Evolutionary conservation across 2,113 vertebrate species (phyloP), one percentile per base, ranked within the genome.

Genomic region (Gopherus flavomarginatus): DNA sequence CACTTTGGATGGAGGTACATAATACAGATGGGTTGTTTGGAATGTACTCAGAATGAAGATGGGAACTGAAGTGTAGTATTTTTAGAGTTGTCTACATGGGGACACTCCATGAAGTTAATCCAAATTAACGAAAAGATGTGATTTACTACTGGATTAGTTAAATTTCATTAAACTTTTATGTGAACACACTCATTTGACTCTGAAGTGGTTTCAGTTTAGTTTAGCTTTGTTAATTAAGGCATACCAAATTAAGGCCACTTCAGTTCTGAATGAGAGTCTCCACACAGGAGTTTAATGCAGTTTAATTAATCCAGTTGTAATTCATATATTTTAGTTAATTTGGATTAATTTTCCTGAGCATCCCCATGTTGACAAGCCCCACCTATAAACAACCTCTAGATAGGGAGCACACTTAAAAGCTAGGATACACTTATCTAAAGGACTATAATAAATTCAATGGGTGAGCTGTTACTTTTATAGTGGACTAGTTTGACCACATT

Each of bases 371-470:
- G 27, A 59, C 27, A 59, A 59, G 26, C 11, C 7, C 24, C 10
- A 26, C 13, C 31, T 26, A 24, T 54, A 81, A 81, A 54, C 12
- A 53, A 52, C 52, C 11, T 81, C 53, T 81, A 52, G 44, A 56
- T 83, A 89, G 19, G 35, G 92, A 69, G 14, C 31, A 50, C 2
- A 6, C 26, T 14, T 19, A 16, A 50, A 65, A 87, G 72, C 75
- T 10, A 72, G 19, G 50, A 17, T 65, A 35, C 7, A 0, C 1
- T 69, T 81, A 57, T 22, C 24, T 16, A 81, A 53, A 49, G 42
- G 62, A 16, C 5, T 22, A 8, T 0, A 0, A 19, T 29, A 82
- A 56, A 5, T 3, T 90, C 10, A 0, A 0, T 42, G 57, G 35
- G 72, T 19, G 26, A 83, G 49, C 9, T 57, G 69, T 22, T 17